These are phyloP conservation scores for Portevinia maculata DNA, from an alignment of 2,888 invertebrate species.

Conservation along the genomic window DNA sequence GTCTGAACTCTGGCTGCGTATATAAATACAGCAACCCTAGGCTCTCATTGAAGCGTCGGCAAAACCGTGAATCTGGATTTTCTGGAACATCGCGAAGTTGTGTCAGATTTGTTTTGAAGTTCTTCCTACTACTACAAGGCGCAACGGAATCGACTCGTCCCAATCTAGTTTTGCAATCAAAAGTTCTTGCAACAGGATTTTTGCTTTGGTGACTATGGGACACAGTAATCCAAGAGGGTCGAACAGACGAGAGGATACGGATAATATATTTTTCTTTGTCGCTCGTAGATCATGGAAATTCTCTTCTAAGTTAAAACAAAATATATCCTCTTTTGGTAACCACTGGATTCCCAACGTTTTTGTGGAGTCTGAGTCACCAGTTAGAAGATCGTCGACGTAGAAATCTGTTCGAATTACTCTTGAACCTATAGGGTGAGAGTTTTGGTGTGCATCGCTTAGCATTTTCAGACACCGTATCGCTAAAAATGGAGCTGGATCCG, in stretches of 20 bases:
- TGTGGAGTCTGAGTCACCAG: no score
- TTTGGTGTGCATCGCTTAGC: conserved; percentile 11
- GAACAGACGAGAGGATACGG: conserved; percentile 20
- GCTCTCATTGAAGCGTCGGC: conserved; percentile 56
- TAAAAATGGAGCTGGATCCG: conserved; percentile 1
- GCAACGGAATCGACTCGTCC: conserved; percentile 59
- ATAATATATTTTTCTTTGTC: conserved; percentile 44
- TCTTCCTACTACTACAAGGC: no score
- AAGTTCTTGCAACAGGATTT: conserved; percentile 35
- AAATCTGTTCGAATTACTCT: conserved; percentile 17
- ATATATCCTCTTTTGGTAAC: conserved; percentile 31
- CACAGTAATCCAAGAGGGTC: conserved; percentile 40
- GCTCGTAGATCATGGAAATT: no score
- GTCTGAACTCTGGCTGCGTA: conserved; percentile 23
- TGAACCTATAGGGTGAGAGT: conserved; percentile 8
- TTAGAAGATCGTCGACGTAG: no score
- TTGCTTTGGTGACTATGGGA: conserved; percentile 37
- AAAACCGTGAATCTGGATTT: conserved; percentile 56
- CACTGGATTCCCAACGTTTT: no score
- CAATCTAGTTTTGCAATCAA: conserved; percentile 47
- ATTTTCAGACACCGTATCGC: conserved; percentile 11
- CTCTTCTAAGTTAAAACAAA: conserved; percentile 18
- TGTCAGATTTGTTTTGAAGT: no score
- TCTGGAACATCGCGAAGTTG: conserved; percentile 42
- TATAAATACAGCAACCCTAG: conserved; percentile 55